phyloP scores from a whole-genome alignment of 2,888 invertebrate species.

The Acronicta leporina region DNA sequence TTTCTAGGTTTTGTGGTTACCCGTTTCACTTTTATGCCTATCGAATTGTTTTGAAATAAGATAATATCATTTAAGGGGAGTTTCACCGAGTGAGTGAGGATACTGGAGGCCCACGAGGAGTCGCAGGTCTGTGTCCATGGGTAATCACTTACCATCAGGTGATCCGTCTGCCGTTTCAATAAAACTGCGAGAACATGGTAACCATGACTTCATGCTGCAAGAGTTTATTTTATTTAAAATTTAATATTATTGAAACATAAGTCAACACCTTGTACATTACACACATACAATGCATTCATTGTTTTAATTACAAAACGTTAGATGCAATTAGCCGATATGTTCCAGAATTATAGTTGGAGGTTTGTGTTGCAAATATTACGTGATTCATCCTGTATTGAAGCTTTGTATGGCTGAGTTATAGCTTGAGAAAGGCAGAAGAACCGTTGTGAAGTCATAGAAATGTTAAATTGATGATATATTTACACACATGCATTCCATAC shows the following conservation, averaged over 20 bases:
- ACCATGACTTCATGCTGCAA: too few species aligned
- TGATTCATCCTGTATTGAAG: conserved; percentile 41
- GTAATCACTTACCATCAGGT: too few species aligned
- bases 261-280: conserved; percentile 23
- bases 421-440: conserved; percentile 14
- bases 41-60: too few species aligned
- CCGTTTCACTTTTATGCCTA: conserved; percentile 23
- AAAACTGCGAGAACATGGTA: too few species aligned
- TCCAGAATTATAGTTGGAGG: conserved; percentile 38
- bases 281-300: conserved; percentile 52
- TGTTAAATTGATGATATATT: too few species aligned
- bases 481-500: too few species aligned
- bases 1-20: conserved; percentile 36
- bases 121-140: too few species aligned
- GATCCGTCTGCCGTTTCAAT: too few species aligned
- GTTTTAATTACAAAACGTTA: conserved; percentile 57
- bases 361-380: conserved; percentile 42
- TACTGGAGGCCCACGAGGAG: too few species aligned
- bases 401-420: conserved; percentile 20
- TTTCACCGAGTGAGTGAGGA: too few species aligned
- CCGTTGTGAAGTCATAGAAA: neutral
- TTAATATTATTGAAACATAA: neutral
- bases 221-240: too few species aligned
- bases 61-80: too few species aligned
- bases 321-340: conserved; percentile 55